A percentile compares a stretch with the other conserved stretches of the same genome.
Conservation (phyloP, 2,113 vertebrate genomes). For the Aptenodytes patagonicus region DNA sequence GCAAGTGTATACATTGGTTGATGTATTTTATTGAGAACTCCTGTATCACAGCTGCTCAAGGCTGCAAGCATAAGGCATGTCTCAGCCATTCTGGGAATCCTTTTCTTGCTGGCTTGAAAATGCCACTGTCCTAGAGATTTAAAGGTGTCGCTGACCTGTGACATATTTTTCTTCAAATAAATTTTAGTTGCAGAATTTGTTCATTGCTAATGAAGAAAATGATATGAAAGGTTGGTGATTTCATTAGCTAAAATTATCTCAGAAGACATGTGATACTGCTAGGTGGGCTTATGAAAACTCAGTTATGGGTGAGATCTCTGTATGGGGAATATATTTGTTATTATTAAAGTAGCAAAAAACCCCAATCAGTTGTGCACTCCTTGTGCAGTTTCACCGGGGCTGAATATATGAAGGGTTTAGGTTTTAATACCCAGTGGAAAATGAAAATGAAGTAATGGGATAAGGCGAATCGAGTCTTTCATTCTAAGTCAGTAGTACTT, state of each 20-base stretch:
- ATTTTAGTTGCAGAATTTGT: neutral
- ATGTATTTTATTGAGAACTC: neutral
- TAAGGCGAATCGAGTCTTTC: neutral
- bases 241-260: neutral
- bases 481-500: neutral
- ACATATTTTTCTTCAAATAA: neutral
- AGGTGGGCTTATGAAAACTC: neutral
- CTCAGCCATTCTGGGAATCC: neutral
- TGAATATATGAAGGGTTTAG: neutral
- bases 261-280: neutral
- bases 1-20: neutral
- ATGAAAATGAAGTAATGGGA: neutral
- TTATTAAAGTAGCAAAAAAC: neutral
- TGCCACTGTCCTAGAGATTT: neutral
- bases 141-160: neutral
- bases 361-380: neutral
- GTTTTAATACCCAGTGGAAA: neutral
- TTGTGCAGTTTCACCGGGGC: neutral
- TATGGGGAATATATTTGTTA: neutral
- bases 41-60: neutral
- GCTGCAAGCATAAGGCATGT: neutral
- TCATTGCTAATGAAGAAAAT: neutral
- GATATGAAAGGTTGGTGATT: neutral
- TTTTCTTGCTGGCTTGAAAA: neutral
- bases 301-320: neutral